phyloP scores from a whole-genome alignment of 2,888 invertebrate genomes.

The Caenorhabditis uteleia region DNA sequence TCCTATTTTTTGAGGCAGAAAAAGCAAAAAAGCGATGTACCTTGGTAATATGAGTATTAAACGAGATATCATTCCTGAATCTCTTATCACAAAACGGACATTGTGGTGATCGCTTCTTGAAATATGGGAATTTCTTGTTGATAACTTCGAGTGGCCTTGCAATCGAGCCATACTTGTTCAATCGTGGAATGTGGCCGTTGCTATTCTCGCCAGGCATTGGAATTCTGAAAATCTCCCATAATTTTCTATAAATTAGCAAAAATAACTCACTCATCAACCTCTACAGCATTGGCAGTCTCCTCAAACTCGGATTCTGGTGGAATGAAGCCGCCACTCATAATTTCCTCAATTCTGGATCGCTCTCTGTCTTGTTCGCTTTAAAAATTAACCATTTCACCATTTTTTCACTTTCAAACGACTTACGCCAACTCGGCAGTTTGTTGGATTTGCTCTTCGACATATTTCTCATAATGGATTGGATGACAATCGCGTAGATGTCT shows the following conservation, averaged over 20 bases:
- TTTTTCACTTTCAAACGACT: not conserved
- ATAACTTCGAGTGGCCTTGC: slow-evolving; percentile 57
- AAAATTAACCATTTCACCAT: not conserved
- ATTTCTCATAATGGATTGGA: slow-evolving; percentile 62
- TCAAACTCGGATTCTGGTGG: slow-evolving; percentile 67
- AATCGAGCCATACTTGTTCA: slow-evolving; percentile 61
- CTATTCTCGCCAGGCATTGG: slow-evolving; percentile 66
- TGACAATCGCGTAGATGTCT: slow-evolving; percentile 66
- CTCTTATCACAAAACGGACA: slow-evolving; percentile 70
- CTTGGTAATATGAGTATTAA: slow-evolving; percentile 67
- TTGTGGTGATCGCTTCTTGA: slow-evolving; percentile 65
- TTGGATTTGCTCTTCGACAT: slow-evolving; percentile 63
- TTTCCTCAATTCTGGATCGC: slow-evolving; percentile 63
- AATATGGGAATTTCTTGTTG: slow-evolving; percentile 61
- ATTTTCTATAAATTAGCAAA: not conserved
- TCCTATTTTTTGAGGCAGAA: too few species aligned
- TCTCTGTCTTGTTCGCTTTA: slow-evolving; percentile 62
- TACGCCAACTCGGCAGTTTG: slow-evolving; percentile 19
- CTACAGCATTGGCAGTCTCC: slow-evolving; percentile 25
- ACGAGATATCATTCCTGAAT: slow-evolving; percentile 68
- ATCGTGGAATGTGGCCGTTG: slow-evolving; percentile 58
- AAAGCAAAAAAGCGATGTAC: too few species aligned
- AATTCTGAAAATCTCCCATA: too few species aligned
- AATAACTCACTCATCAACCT: slow-evolving; percentile 32
- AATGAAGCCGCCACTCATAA: slow-evolving; percentile 68